Percentiles rank a stretch among this genome's conserved stretches.
Conservation (phyloP, 2,888 invertebrate genomes). For the Sarcophaga caerulescens region DNA sequence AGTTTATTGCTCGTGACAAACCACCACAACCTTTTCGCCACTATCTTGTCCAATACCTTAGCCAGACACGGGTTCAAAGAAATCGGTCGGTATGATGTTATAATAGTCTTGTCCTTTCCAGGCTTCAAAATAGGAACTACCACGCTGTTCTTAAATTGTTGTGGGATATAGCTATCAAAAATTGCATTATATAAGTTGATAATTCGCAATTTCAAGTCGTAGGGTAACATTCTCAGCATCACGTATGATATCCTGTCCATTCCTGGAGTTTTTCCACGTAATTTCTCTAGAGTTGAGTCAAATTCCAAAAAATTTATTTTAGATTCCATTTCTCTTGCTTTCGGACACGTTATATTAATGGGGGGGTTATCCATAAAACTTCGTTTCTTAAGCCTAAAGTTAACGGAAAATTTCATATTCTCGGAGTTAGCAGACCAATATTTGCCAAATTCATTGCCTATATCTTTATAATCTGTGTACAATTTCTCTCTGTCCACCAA, state of each 20-base stretch:
- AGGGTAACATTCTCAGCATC: slow-evolving; percentile 49
- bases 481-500: background rate
- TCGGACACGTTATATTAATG: background rate
- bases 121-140: too few species aligned
- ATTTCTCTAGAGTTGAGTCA: background rate
- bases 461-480: background rate
- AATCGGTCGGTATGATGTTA: too few species aligned
- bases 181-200: slow-evolving; percentile 29
- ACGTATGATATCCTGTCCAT: slow-evolving; percentile 52
- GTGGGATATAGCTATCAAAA: slow-evolving; percentile 15
- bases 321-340: slow-evolving; percentile 2
- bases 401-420: background rate
- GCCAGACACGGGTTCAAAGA: too few species aligned
- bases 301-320: slow-evolving; percentile 22
- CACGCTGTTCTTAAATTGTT: too few species aligned
- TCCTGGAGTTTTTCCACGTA: slow-evolving; percentile 47
- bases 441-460: slow-evolving; percentile 22
- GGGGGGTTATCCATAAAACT: background rate
- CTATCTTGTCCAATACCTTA: too few species aligned
- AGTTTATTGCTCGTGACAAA: too few species aligned
- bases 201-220: background rate
- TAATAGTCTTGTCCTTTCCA: too few species aligned
- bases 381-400: slow-evolving; percentile 2
- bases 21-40: too few species aligned
- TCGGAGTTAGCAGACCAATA: slow-evolving; percentile 23